Base-by-base conservation (phyloP, 53 echinoderm and acorn worm species). In the Luidia sarsii region DNA sequence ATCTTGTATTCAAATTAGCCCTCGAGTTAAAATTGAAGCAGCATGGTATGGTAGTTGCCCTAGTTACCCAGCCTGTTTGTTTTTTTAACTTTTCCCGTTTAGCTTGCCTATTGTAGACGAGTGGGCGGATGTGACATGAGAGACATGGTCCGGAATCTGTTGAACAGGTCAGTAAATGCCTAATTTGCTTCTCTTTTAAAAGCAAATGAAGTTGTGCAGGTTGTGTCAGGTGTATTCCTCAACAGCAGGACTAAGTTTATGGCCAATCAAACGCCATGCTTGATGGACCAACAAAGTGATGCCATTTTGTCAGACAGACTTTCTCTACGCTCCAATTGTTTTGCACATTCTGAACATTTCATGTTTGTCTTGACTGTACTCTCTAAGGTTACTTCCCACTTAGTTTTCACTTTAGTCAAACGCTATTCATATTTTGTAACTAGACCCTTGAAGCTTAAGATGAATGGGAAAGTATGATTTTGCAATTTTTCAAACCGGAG, bases 41-140 rank as follows among this genome's bases (percentile, higher is more conserved):
- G 46, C 8, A 10, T 10, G 46, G 8, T 46, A 15, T 15, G 8
- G 46, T 46, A 46, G 46, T 46, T 15, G 46, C 8, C 46, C 8
- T 15, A 46, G 15, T 10, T 46, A 10, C 15, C 15, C 8, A 10
- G 8, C 15, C 15, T 46, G 15, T 10, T 15, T 46, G 46, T 46
- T 46, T 46, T 46, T 67, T 67, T 41, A 67, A 36, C 25, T 59
- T 6, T 4, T 59, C 25, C n/a, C n/a, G 21, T 59, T 5, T 16
- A 69, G 69, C 49, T 69, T 69, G 69, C 69, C 33, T 69, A 69
- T 50, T 69, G 69, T 15, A 69, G n/a, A 50, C 69, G 50, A 69
- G 18, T 69, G 0, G 69, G 69, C 15, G 69, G 69, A 69, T 49
- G 16, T 31, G 69, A 69, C 30, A 49, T 49, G 50, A 48, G n/a